A percentile compares a stretch with the other conserved stretches of the same genome.
Conservation (phyloP, 2,888 invertebrate genomes). For the Leptothorax acervorum region DNA sequence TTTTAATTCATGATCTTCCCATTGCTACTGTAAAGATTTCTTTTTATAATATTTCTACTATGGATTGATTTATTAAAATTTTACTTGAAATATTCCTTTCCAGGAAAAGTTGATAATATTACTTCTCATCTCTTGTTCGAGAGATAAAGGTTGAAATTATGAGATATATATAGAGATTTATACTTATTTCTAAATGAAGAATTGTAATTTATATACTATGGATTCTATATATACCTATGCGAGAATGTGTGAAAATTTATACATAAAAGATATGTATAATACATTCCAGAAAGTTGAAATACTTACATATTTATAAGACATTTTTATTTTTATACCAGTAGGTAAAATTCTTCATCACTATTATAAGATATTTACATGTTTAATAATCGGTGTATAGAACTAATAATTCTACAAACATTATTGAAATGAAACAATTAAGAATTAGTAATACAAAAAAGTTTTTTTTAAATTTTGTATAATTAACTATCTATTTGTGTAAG, state of each 20-base stretch:
- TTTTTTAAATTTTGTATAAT: not conserved
- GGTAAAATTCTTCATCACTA: not conserved
- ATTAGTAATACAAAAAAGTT: not conserved
- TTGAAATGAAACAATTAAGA: not conserved
- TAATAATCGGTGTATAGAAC: not conserved
- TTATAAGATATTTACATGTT: constrained; percentile 17
- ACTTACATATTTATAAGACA: constrained; percentile 8
- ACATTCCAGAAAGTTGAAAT: constrained; percentile 34
- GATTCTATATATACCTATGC: constrained; percentile 9
- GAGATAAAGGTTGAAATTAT: not conserved
- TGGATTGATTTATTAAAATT: constrained; percentile 5
- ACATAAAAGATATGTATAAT: not conserved
- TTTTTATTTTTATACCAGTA: constrained; percentile 41
- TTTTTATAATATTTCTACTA: not conserved
- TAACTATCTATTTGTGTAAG: not conserved
- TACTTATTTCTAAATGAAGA: constrained; percentile 14
- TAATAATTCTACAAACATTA: not conserved
- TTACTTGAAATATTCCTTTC: not conserved
- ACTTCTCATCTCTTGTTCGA: not conserved
- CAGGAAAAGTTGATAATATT: constrained; percentile 7
- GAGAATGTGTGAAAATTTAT: constrained; percentile 32
- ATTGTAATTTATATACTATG: constrained; percentile 16
- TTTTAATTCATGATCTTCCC: not conserved
- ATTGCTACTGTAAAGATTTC: constrained; percentile 39
- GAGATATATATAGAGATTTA: constrained; percentile 4